phyloP scores from a whole-genome alignment of 2,797 vertebrate species.

The Psittacula derbiana region DNA sequence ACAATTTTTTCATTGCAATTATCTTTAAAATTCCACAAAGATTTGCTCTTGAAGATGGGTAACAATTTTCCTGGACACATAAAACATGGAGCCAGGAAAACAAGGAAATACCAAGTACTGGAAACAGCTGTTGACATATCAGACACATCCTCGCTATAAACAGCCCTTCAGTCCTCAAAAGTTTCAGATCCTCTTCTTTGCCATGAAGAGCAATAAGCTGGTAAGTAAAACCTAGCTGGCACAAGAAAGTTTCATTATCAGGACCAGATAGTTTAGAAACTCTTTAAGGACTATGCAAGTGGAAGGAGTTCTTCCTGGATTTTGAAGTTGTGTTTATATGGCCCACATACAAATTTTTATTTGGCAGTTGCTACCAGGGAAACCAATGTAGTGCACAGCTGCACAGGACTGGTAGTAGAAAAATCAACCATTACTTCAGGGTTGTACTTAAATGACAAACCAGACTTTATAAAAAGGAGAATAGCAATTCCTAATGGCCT shows the following conservation, averaged over 20 bases:
- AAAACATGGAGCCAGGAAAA: not conserved
- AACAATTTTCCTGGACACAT: not conserved
- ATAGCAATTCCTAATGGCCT: not conserved
- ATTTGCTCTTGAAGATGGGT: not conserved
- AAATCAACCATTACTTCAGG: not conserved
- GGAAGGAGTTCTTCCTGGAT: not conserved
- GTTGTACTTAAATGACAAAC: not conserved
- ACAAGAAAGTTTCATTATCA: not conserved
- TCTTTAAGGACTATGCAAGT: not conserved
- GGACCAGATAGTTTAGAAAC: not conserved
- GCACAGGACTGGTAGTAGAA: not conserved
- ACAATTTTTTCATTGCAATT: not conserved
- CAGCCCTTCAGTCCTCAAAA: rapidly evolving
- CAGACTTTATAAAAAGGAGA: not conserved
- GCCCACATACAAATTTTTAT: not conserved
- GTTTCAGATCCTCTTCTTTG: not conserved
- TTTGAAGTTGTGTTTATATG: not conserved
- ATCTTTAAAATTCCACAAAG: not conserved
- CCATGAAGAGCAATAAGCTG: not conserved
- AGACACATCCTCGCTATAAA: not conserved
- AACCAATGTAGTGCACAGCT: not conserved
- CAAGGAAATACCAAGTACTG: not conserved
- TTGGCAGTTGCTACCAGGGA: not conserved
- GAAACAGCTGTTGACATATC: not conserved
- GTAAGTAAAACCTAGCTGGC: not conserved